Percentiles rank a stretch among this genome's conserved stretches.
phyloP scores from a whole-genome alignment of 2,797 vertebrate genomes.

The Avahi laniger region DNA sequence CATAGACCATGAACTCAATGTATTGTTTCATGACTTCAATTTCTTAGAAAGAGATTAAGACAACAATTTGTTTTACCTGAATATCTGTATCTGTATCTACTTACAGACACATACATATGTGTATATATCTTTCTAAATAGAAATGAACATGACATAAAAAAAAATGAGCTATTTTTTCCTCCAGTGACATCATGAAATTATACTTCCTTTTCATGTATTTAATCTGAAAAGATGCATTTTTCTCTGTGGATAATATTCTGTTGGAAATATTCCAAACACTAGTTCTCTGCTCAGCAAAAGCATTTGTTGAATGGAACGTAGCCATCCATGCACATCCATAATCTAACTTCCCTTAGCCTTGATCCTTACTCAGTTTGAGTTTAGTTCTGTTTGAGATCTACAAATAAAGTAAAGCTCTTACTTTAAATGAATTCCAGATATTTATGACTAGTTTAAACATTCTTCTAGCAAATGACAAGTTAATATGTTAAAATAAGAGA shows the following conservation, averaged over 20 bases:
- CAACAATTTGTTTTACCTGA: neutral
- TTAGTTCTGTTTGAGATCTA: slow-evolving; percentile 45
- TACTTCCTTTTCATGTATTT: neutral
- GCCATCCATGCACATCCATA: neutral
- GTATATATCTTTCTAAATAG: neutral
- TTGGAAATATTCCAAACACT: slow-evolving; percentile 61
- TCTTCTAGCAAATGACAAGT: neutral
- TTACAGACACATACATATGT: neutral
- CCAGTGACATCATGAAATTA: slow-evolving; percentile 27
- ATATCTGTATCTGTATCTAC: neutral
- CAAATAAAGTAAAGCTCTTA: slow-evolving; percentile 40
- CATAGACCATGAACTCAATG: neutral
- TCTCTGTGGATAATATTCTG: slow-evolving; percentile 11
- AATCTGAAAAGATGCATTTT: slow-evolving; percentile 56
- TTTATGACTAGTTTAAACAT: slow-evolving; percentile 34
- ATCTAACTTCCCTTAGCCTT: slow-evolving; percentile 43
- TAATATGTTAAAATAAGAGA: neutral
- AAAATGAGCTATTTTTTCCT: neutral
- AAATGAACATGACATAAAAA: slow-evolving; percentile 43
- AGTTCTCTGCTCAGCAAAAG: slow-evolving; percentile 67
- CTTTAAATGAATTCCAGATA: slow-evolving; percentile 28
- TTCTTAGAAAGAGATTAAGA: neutral
- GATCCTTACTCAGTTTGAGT: slow-evolving; percentile 38
- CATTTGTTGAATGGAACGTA: slow-evolving; percentile 37
- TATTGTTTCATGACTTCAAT: neutral